A percentile compares a stretch with the other conserved stretches of the same genome.
Evolutionary conservation across 2,113 vertebrate genomes (phyloP).

Genomic region (Tachysurus fulvidraco): DNA sequence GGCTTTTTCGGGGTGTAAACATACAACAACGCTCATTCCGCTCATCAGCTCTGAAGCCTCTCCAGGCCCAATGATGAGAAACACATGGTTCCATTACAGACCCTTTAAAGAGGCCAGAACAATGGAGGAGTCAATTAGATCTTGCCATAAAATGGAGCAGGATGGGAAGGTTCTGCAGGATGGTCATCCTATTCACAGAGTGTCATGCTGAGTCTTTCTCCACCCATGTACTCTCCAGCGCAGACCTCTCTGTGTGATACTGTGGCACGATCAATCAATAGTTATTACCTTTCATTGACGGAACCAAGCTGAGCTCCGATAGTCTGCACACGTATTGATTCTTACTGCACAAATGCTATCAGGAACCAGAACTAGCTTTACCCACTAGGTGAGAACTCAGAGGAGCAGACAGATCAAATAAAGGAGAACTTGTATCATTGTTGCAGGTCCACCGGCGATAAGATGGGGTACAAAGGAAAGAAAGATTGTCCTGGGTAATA

Average conservation of each 20-base stretch:
- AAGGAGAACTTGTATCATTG: background rate
- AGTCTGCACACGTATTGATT: slow-evolving; percentile 47
- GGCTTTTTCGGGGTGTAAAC: slow-evolving; percentile 50
- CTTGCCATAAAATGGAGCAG: slow-evolving; percentile 44
- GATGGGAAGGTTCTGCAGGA: slow-evolving; percentile 30
- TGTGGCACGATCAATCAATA: slow-evolving; percentile 72
- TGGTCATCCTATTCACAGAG: slow-evolving; percentile 23
- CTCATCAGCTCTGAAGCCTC: slow-evolving; percentile 45
- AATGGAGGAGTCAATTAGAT: slow-evolving; percentile 54
- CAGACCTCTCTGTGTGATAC: slow-evolving; percentile 51
- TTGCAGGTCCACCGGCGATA: background rate
- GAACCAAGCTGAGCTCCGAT: slow-evolving; percentile 53
- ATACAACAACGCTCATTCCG: slow-evolving; percentile 49
- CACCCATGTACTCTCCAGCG: slow-evolving; percentile 5
- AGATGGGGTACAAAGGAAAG: background rate
- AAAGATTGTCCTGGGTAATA: background rate
- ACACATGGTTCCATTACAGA: slow-evolving; percentile 68
- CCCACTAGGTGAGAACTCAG: background rate
- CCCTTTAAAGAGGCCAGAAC: slow-evolving; percentile 55
- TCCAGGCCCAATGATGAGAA: slow-evolving; percentile 50
- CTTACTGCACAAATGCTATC: background rate
- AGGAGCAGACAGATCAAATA: background rate
- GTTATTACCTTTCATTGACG: slow-evolving; percentile 74
- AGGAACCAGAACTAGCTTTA: slow-evolving; percentile 17
- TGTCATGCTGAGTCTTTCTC: background rate